Conservation (phyloP, 1,140 invertebrate species). For the Cyclargus thomasi region DNA sequence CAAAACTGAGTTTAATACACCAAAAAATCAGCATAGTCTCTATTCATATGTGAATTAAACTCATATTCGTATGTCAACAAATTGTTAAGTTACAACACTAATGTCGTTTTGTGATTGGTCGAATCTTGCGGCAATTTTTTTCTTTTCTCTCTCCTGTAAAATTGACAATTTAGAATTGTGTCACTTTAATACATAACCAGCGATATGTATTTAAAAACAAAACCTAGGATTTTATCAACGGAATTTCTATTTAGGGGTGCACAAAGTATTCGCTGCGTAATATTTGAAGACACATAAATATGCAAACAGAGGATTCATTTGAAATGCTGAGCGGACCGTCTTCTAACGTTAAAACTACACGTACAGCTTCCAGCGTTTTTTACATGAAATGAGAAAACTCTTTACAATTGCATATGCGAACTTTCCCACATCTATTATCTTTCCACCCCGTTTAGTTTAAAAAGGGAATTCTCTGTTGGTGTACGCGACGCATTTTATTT, state of each 20-base stretch:
- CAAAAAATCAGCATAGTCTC: no score
- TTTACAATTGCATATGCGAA: constrained; percentile 25
- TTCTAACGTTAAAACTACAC: not conserved
- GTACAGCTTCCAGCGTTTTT: constrained; percentile 11
- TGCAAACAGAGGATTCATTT: not conserved
- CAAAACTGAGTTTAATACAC: no score
- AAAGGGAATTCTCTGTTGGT: not conserved
- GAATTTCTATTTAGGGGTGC: not conserved
- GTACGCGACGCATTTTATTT: not conserved
- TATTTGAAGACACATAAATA: not conserved
- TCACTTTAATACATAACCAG: no score
- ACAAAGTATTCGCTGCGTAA: not conserved
- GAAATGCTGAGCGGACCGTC: not conserved
- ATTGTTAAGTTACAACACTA: no score
- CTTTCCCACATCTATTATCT: constrained; percentile 29
- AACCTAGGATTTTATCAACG: not conserved
- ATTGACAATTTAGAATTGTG: no score
- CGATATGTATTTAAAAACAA: no score
- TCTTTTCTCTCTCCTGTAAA: no score
- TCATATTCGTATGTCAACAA: no score
- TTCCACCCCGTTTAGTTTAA: constrained; percentile 23
- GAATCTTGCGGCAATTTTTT: no score
- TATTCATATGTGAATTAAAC: no score
- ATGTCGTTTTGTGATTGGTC: no score
- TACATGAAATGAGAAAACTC: constrained; percentile 28